These are phyloP conservation scores for Lepus americanus DNA, from an alignment of 2,113 vertebrate genomes.

Conservation along the genomic window DNA sequence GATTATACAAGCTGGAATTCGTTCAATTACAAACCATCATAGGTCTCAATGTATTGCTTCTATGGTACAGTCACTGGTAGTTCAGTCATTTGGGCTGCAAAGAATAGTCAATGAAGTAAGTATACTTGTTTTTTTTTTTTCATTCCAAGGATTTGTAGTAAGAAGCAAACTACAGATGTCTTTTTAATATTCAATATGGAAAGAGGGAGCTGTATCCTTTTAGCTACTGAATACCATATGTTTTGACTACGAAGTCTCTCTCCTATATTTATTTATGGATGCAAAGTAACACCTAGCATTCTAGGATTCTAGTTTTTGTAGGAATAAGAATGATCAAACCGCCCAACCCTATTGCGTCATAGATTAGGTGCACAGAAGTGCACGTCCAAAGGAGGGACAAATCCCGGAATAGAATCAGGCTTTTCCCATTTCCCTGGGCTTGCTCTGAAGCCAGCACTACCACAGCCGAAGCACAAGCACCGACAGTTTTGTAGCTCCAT, in stretches of 20 bases:
- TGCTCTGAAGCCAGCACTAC: background rate
- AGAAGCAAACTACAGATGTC: conserved; percentile 43
- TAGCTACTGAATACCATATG: background rate
- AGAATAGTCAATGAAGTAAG: background rate
- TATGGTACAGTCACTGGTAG: background rate
- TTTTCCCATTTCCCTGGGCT: conserved; percentile 2
- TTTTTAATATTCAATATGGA: conserved; percentile 58
- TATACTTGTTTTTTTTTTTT: background rate
- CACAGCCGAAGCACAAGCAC: background rate
- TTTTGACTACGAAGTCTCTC: background rate
- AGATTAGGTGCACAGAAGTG: background rate
- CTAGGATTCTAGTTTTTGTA: background rate
- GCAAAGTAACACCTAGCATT: background rate
- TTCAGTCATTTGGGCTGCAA: background rate
- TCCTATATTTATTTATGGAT: background rate
- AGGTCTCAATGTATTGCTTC: background rate
- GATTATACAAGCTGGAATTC: conserved; percentile 22
- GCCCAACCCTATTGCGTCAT: background rate
- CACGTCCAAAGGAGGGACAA: background rate
- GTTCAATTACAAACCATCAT: background rate
- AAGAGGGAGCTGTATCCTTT: background rate
- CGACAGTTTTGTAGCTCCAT: background rate
- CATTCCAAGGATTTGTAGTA: conserved; percentile 6
- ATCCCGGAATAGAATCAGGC: background rate
- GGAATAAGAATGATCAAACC: background rate